Conservation (phyloP, 2,888 invertebrate species). For the Agriopis leucophaearia region DNA sequence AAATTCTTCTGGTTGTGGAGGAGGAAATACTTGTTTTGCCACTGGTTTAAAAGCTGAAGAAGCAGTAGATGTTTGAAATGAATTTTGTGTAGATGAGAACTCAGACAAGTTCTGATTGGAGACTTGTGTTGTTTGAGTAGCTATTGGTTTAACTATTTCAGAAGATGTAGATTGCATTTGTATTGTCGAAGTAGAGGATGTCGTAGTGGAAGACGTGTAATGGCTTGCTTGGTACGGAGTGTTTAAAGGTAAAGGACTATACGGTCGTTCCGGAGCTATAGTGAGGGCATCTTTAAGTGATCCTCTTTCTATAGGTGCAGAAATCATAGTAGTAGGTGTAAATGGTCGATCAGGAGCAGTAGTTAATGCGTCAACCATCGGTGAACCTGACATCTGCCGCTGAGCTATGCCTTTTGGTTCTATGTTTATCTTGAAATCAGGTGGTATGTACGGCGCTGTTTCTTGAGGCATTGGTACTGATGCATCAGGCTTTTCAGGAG, state of each 20-base stretch:
- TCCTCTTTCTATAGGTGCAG: constrained; percentile 78
- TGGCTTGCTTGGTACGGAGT: constrained; percentile 70
- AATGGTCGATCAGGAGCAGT: constrained; percentile 89
- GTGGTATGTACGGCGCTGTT: constrained; percentile 89
- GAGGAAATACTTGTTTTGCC: constrained; percentile 76
- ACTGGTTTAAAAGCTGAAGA: constrained; percentile 81
- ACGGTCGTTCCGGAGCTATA: constrained; percentile 88
- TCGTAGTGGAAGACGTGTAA: constrained; percentile 61
- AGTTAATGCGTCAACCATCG: constrained; percentile 89
- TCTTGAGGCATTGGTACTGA: constrained; percentile 88
- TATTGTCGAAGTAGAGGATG: constrained; percentile 46
- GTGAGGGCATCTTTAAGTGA: constrained; percentile 87
- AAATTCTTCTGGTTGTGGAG: constrained; percentile 72
- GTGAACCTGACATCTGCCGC: constrained; percentile 83
- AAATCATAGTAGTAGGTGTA: constrained; percentile 81
- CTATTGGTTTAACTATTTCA: constrained; percentile 71
- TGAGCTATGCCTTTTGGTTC: constrained; percentile 74
- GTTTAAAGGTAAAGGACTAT: constrained; percentile 84
- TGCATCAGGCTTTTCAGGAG: constrained; percentile 78
- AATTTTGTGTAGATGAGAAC: constrained; percentile 72
- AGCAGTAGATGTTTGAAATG: constrained; percentile 73
- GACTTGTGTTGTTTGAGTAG: constrained; percentile 68
- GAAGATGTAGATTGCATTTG: constrained; percentile 52
- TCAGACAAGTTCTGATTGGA: constrained; percentile 66
- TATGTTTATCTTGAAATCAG: constrained; percentile 86